Evolutionary conservation across 2,888 invertebrate genomes (phyloP), one percentile per base, ranked within the genome.

Genomic region (Parelbella ahira): DNA sequence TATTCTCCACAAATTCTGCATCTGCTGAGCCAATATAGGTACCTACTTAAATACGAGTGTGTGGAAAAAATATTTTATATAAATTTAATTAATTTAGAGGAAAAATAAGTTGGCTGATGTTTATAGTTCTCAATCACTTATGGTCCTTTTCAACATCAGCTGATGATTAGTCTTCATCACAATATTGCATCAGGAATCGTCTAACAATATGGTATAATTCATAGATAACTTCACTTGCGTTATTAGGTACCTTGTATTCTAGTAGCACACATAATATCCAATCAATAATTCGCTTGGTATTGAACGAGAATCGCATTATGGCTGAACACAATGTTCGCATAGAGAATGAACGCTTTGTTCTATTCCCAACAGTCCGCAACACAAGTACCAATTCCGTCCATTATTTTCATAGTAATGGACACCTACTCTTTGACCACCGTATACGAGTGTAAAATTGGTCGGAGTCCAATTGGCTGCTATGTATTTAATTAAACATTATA

Each of bases 401-500:
- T 37, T 37, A 29, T 37, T 29, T 37, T 29, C 29, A 29, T 23
- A 13, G 9, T 29, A 29, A 13, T 23, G 19, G 25, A 4, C 10
- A 6, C 7, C 18, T 21, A 15, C 15, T 11, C 13, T 37, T 13
- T 21, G 28, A 37, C 18, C 9, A 18, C 18, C 7, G 38, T 38
- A 29, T 19, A 12, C 9, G 4, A 32, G n/a, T 19, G 19, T 9
- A 20, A 21, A 32, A 10, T 32, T 39, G 32, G 25, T 39, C 24
- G 9, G 9, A 20, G 9, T 32, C 32, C 44, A 45, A 48, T 44
- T 46, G 46, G 32, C 34, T 43, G 45, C 44, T 46, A 44, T 37
- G 32, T 43, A 44, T 48, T 48, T 46, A 49, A 46, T 46, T 46
- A 37, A 18, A 20, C 41, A 44, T 34, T 44, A 47, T 25, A 44